Evolutionary conservation across 2,888 invertebrate genomes (phyloP).

Genomic region (Drosophila monieri): DNA sequence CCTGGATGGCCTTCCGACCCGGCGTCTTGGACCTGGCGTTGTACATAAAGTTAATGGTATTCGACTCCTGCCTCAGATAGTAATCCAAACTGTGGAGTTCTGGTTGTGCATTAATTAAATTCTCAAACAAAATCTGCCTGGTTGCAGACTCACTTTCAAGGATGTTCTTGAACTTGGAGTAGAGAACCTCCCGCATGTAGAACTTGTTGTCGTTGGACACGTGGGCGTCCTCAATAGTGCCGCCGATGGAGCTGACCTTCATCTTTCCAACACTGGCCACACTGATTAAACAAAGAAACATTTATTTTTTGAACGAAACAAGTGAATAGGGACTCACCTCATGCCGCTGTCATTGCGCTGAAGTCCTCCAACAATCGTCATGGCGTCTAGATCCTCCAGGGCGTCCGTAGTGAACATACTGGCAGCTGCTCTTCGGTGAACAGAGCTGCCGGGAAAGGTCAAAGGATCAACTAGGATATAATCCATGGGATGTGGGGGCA

Average conservation of each 20-base stretch:
- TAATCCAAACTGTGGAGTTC: conserved; percentile 49
- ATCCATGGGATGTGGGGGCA: too few relatives aligned
- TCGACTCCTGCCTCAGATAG: conserved; percentile 47
- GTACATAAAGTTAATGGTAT: conserved; percentile 45
- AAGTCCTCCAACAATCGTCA: conserved; percentile 57
- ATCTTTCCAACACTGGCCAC: conserved; percentile 52
- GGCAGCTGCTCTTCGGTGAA: conserved; percentile 43
- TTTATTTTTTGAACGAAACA: neutral
- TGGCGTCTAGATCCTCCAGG: conserved; percentile 48
- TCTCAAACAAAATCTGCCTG: neutral
- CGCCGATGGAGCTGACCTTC: conserved; percentile 35
- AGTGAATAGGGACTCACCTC: conserved; percentile 35
- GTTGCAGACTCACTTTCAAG: conserved; percentile 49
- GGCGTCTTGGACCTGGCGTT: conserved; percentile 12
- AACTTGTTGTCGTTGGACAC: conserved; percentile 24
- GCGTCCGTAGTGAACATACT: conserved; percentile 55
- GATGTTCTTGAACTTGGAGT: conserved; percentile 48
- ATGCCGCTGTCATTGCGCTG: conserved; percentile 45
- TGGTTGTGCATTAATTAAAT: conserved; percentile 17
- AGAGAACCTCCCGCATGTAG: conserved; percentile 46
- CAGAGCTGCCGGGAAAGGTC: conserved; percentile 31
- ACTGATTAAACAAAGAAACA: conserved; percentile 15
- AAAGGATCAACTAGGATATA: neutral
- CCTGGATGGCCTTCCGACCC: conserved; percentile 10
- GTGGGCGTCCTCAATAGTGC: conserved; percentile 19